phyloP scores from a whole-genome alignment of 1,140 invertebrate genomes.

The Drosophila santomea region DNA sequence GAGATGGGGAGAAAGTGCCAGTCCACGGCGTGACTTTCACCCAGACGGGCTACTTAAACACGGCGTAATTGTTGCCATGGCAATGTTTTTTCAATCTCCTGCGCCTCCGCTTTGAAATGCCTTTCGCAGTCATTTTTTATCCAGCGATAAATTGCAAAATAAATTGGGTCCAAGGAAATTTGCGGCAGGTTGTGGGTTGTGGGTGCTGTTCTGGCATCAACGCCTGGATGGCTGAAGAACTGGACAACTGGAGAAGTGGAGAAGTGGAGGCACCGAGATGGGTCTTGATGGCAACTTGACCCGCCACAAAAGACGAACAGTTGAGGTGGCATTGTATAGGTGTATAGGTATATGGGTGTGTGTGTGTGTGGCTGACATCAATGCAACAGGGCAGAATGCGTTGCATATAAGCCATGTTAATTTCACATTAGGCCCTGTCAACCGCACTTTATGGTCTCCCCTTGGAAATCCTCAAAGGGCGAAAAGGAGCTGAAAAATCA shows the following conservation, averaged over 20 bases:
- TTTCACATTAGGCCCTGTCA: constrained; percentile 15
- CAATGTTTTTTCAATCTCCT: not conserved
- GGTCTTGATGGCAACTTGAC: constrained; percentile 19
- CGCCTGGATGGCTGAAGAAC: too few species aligned
- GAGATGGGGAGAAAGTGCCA: not conserved
- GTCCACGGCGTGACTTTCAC: not conserved
- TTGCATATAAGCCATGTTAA: constrained; percentile 27
- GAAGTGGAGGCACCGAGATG: not conserved
- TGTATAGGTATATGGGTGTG: not conserved
- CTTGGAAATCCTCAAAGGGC: constrained; percentile 1
- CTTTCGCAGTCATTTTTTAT: constrained; percentile 17
- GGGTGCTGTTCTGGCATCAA: too few species aligned
- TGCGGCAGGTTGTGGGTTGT: not conserved
- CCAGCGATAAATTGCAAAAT: constrained; percentile 53
- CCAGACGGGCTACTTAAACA: constrained; percentile 17
- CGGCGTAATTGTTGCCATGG: constrained; percentile 38
- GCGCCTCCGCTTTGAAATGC: constrained; percentile 36
- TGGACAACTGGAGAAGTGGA: not conserved
- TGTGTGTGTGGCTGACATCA: not conserved
- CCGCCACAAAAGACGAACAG: constrained; percentile 1
- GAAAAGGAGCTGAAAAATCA: constrained; percentile 45
- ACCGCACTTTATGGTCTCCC: not conserved
- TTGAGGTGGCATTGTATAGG: not conserved
- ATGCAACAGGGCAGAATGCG: not conserved
- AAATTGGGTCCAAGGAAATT: constrained; percentile 31